Evolutionary conservation across 2,113 vertebrate species (phyloP), one percentile per base, ranked within the genome.

Genomic region (Psephotus haematonotus): DNA sequence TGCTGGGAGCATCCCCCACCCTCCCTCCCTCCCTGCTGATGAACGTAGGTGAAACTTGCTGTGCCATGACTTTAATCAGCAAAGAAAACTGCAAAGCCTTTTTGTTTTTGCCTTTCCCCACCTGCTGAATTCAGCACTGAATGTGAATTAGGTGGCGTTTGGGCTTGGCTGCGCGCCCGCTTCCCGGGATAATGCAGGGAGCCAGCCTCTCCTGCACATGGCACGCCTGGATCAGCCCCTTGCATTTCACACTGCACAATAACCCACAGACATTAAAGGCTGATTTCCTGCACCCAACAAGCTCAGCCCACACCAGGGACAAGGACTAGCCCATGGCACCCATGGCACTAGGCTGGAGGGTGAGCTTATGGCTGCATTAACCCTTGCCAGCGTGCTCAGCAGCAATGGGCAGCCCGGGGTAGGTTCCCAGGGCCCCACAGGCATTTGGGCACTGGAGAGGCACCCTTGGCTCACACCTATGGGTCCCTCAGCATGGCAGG

Each of bases 61-160:
- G 96, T 89, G 95, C 96, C 90, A 91, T 95, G 95, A 94, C 87
- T 97, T 96, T 95, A 92, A 94, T 95, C 95, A 96, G 95, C 93
- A 84, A 92, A 95, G 93, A 94, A 97, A 95, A 94, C 90, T 91
- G 95, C 93, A 92, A 89, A 91, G 90, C 64, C 20, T 68, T 87
- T 92, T 83, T 68, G 63, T 63, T 59, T 62, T 55, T 14, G 6
- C 37, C 68, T 49, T 47, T 78, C 88, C 46, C 83, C 88, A 91
- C 92, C 84, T 91, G 92, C 92, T 88, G 84, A 91, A 91, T 94
- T 91, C 74, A 80, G 84, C 4, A 0, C 22, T 10, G 68, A 64
- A 84, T 53, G 68, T 0, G 44, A 75, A 84, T 47, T 7, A 84
- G 79, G 79, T 13, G 1, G 93, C 13, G 7, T 44, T 86, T 5